These are phyloP conservation scores for Cinara cedri DNA, from an alignment of 2,888 invertebrate genomes.

Conservation along the genomic window DNA sequence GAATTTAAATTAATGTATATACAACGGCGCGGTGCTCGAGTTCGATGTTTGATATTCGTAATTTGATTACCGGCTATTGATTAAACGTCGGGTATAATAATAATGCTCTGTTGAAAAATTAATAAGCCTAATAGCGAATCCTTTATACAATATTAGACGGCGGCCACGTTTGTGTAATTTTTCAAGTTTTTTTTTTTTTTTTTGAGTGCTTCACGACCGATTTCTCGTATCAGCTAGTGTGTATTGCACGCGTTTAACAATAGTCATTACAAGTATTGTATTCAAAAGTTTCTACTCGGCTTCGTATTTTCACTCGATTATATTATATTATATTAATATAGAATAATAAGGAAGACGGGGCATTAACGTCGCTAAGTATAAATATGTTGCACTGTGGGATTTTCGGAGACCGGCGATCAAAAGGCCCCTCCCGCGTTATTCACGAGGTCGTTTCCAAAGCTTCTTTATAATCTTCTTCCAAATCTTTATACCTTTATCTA, in stretches of 20 bases:
- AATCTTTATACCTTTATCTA: too few species aligned
- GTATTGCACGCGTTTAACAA: background rate
- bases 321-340: too few species aligned
- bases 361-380: too few species aligned
- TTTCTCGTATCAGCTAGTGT: background rate
- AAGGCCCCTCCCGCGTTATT: too few species aligned
- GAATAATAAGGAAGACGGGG: too few species aligned
- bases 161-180: background rate
- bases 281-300: background rate
- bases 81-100: slow-evolving; percentile 32
- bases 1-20: background rate
- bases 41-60: slow-evolving; percentile 20
- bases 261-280: background rate
- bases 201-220: background rate
- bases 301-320: too few species aligned
- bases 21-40: background rate
- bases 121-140: background rate
- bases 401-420: too few species aligned
- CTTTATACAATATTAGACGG: background rate
- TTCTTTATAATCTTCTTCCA: too few species aligned
- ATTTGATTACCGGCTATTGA: slow-evolving; percentile 40
- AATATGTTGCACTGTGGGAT: too few species aligned
- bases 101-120: slow-evolving; percentile 16
- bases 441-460: too few species aligned
- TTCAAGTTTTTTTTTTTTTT: background rate